Percentiles rank a stretch among this genome's conserved stretches.
Evolutionary conservation across 2,888 invertebrate species (phyloP).

Genomic region (Cosmorhoe ocellata): DNA sequence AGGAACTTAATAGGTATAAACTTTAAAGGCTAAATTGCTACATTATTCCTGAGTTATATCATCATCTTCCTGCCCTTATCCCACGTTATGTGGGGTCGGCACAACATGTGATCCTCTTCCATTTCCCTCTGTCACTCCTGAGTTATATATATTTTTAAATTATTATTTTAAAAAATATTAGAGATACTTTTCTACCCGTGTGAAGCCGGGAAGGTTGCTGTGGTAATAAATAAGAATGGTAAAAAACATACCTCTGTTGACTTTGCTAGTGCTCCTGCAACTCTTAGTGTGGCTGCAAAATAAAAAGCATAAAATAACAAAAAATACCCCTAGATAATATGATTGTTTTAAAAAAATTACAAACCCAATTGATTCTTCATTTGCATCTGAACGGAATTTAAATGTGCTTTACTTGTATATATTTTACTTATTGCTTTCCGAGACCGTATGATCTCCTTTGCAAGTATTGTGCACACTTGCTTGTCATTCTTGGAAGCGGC

Average conservation of each 20-base stretch:
- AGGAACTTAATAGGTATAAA: no score
- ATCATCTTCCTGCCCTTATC: no score
- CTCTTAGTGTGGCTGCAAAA: constrained; percentile 92
- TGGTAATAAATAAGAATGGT: neutral
- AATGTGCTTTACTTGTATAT: constrained; percentile 97
- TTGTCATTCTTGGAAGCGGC: constrained; percentile 97
- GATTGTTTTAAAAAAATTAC: neutral
- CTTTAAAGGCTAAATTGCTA: no score
- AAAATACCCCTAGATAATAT: no score
- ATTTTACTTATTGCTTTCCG: constrained; percentile 95
- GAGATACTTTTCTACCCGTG: no score
- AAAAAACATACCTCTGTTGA: constrained; percentile 92
- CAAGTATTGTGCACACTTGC: constrained; percentile 95
- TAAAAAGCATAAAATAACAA: neutral
- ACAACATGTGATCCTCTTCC: no score
- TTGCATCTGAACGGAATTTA: constrained; percentile 97
- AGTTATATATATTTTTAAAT: no score
- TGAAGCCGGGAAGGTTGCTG: no score
- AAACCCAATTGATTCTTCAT: constrained; percentile 98
- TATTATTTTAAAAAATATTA: no score
- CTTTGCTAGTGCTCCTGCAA: constrained; percentile 95
- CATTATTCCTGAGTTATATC: no score
- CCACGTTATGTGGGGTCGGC: no score
- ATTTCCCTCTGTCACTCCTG: no score
- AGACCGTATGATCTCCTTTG: constrained; percentile 95